Evolutionary conservation across 2,888 invertebrate genomes (phyloP).

Genomic region (Lithophane semibrunnea): DNA sequence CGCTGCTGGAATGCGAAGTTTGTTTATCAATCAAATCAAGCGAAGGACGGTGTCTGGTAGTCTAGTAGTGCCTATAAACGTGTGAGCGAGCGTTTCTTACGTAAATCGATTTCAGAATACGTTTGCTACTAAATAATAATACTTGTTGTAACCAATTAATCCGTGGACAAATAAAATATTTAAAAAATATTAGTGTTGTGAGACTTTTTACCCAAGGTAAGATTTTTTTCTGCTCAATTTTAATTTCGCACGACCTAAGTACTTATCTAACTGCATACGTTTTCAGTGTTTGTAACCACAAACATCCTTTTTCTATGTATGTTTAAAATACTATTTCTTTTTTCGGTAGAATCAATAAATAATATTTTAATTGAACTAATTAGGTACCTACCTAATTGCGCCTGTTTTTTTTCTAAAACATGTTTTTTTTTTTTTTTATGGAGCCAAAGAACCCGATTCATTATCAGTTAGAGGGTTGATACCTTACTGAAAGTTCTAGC

Average conservation of each 20-base stretch:
- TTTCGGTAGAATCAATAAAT: neutral
- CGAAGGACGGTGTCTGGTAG: constrained; percentile 74
- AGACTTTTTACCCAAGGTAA: constrained; percentile 54
- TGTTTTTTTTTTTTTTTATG: neutral
- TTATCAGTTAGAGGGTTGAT: neutral
- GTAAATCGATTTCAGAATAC: constrained; percentile 73
- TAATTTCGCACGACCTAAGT: neutral
- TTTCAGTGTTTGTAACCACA: neutral
- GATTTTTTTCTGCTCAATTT: constrained; percentile 33
- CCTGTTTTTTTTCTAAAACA: neutral
- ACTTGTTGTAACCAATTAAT: constrained; percentile 11
- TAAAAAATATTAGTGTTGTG: constrained; percentile 57
- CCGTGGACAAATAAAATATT: constrained; percentile 33
- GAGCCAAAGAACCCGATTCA: neutral
- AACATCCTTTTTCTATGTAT: neutral
- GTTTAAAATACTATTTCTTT: neutral
- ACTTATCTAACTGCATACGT: neutral
- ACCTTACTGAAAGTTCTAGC: neutral
- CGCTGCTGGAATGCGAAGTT: constrained; percentile 85
- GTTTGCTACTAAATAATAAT: constrained; percentile 43
- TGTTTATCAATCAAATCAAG: constrained; percentile 88
- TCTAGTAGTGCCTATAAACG: constrained; percentile 73
- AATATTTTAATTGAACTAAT: neutral
- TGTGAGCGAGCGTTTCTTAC: constrained; percentile 71
- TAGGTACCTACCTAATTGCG: no score